Base-by-base conservation (phyloP, 2,113 vertebrate species). In the Microtus richardsoni region DNA sequence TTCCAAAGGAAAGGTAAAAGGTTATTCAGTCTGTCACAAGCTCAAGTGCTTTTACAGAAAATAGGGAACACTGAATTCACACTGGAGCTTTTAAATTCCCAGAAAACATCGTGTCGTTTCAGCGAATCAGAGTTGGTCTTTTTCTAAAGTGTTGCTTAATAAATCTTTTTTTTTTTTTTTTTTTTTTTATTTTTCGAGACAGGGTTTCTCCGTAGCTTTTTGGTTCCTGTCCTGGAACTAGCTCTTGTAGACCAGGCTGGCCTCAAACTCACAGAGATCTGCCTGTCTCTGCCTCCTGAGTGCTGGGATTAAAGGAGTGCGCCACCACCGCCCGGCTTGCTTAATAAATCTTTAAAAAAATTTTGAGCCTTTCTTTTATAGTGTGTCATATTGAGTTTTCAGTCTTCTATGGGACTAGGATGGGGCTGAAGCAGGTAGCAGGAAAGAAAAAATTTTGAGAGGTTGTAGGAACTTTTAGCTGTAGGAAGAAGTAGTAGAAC, bases 1-100 rank as follows among this genome's bases (percentile, higher is more conserved):
- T 95, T 82, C 89, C 68, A 93, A 91, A 68, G 16, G 49, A 85
- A 86, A 92, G 78, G 73, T 80, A 77, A 93, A 75, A 91, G 74
- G 75, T 82, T 82, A 84, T 66, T 16, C 62, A 92, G 66, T 12
- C 68, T 49, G 16, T 78, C 44, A 85, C 24, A 64, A 84, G 44
- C 36, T 82, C 84, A 93, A 82, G 88, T 94, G 60, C 84, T 88
- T 94, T 97, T 95, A 94, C 39, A 95, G 88, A 95, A 96, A 97
- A 83, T 2, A 8, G 60, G 44, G 39, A 60, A 74, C 47, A 89
- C 28, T 88, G 75, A 86, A 36, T 90, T 95, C 44, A 70, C 28
- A 60, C 24, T 36, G 75, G n/a, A 36, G 86, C 21, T 85, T 96
- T 78, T 64, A 78, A 92, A 77, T 82, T 88, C 80, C 91, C 58